phyloP scores from a whole-genome alignment of 2,797 vertebrate genomes.

The Phoebastria nigripes region DNA sequence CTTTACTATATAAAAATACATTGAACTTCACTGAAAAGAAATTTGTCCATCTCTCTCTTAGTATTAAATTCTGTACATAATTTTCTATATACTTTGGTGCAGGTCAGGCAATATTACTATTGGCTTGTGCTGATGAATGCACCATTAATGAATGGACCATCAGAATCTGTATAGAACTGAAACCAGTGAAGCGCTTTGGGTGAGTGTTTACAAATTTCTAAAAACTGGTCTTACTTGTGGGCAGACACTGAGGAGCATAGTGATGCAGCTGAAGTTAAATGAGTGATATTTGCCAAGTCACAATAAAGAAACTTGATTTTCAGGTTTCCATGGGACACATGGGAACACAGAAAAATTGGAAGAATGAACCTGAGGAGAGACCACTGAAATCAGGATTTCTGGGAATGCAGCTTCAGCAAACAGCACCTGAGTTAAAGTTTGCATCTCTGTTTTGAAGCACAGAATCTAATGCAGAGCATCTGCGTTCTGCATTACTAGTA shows the following conservation, averaged over 20 bases:
- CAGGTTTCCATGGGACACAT: neutral
- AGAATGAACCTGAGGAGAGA: neutral
- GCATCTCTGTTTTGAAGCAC: neutral
- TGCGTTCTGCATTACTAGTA: neutral
- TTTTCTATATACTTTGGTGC: neutral
- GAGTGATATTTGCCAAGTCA: neutral
- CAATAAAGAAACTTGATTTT: neutral
- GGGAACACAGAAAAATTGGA: neutral
- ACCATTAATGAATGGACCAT: neutral
- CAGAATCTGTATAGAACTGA: neutral
- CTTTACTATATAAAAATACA: neutral
- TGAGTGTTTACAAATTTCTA: neutral
- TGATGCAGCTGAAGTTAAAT: neutral
- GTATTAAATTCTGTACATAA: neutral
- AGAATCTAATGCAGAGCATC: neutral
- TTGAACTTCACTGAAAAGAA: neutral
- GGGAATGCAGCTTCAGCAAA: neutral
- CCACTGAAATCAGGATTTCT: neutral
- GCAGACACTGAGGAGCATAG: neutral
- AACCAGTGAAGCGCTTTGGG: neutral
- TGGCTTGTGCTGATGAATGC: neutral
- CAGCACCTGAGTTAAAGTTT: neutral
- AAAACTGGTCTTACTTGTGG: neutral
- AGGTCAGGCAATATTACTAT: neutral
- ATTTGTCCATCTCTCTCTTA: neutral